Conservation (phyloP, 1,140 invertebrate species). For the Stegodyphus dumicola region DNA sequence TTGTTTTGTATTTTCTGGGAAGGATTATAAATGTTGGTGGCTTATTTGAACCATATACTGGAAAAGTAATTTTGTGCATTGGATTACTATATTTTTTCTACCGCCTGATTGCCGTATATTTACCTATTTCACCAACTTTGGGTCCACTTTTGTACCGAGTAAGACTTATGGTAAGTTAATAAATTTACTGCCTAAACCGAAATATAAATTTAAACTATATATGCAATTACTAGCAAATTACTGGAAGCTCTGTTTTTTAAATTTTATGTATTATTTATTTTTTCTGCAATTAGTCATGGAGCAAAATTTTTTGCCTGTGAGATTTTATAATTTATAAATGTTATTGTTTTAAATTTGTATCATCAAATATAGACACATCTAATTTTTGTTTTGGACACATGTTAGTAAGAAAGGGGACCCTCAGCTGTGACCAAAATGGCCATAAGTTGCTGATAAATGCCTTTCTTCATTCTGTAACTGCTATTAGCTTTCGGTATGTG, state of each 20-base stretch:
- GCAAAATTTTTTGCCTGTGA: no score
- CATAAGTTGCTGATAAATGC: no score
- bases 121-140: conserved; percentile 69
- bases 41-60: conserved; percentile 61
- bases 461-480: no score
- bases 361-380: no score
- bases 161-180: conserved; percentile 67
- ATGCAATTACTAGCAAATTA: not conserved
- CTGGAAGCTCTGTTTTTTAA: not conserved
- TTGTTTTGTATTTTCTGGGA: conserved; percentile 59
- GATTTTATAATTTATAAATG: no score
- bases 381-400: no score
- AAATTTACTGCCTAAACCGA: not conserved
- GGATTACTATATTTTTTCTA: conserved; percentile 69
- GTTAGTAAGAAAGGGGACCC: no score
- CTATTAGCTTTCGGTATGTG: no score
- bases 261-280: no score
- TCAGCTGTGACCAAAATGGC: no score
- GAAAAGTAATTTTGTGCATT: conserved; percentile 63
- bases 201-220: not conserved
- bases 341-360: no score
- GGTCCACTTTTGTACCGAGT: conserved; percentile 69
- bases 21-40: conserved; percentile 61
- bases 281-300: no score
- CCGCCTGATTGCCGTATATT: conserved; percentile 67